Conservation (phyloP, 1,140 invertebrate species). For the Drosophila parvula region DNA sequence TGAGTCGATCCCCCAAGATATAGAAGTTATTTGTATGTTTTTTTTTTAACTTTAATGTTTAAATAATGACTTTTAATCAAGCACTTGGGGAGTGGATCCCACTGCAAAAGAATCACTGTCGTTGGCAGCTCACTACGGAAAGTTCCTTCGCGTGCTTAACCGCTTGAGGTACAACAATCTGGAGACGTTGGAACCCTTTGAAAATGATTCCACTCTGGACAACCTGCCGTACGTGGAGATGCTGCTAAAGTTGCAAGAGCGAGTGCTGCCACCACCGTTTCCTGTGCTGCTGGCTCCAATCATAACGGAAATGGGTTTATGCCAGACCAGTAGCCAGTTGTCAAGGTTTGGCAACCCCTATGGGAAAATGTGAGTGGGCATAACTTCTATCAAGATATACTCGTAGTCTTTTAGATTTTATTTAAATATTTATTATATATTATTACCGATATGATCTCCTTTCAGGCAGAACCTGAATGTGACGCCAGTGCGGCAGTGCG, state of each 20-base stretch:
- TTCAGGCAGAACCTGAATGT: constrained; percentile 18
- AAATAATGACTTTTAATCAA: background rate
- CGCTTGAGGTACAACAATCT: constrained; percentile 53
- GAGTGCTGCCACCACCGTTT: constrained; percentile 4
- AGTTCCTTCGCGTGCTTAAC: constrained; percentile 59
- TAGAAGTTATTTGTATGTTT: too few relatives aligned
- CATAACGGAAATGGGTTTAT: constrained; percentile 72
- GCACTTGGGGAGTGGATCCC: constrained; percentile 51
- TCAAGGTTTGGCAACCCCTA: constrained; percentile 62
- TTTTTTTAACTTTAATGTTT: too few relatives aligned
- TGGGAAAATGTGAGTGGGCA: constrained; percentile 43
- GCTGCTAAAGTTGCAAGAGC: constrained; percentile 36
- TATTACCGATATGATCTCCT: too few relatives aligned
- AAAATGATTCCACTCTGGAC: constrained; percentile 56
- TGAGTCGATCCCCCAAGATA: constrained; percentile 18
- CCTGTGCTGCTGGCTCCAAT: constrained; percentile 34
- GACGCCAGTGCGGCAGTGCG: constrained; percentile 23
- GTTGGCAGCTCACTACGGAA: constrained; percentile 43
- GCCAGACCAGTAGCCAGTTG: constrained; percentile 62
- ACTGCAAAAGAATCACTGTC: background rate
- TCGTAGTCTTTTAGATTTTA: too few relatives aligned
- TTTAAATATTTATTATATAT: too few relatives aligned
- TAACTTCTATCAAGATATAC: background rate
- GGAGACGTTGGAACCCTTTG: constrained; percentile 50
- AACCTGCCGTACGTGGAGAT: constrained; percentile 51